phyloP scores from a whole-genome alignment of 2,113 vertebrate species.

The Delphinapterus leucas region DNA sequence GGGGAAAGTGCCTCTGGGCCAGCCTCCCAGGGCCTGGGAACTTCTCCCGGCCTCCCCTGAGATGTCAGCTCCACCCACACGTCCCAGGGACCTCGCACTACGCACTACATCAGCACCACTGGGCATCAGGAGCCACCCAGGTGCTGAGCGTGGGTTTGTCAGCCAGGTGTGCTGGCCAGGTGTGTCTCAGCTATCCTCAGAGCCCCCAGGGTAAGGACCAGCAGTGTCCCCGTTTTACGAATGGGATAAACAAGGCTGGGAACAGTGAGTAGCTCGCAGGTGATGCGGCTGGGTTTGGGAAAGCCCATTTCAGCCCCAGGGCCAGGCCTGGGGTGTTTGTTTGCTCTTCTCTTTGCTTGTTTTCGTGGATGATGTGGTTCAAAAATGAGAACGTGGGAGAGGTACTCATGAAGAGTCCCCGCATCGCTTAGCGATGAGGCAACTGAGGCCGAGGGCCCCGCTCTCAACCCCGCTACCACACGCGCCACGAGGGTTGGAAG shows the following conservation, averaged over 20 bases:
- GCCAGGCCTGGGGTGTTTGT: fast-evolving
- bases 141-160: fast-evolving
- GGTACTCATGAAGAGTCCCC: not conserved
- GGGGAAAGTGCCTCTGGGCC: fast-evolving
- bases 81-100: not conserved
- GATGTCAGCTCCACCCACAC: fast-evolving
- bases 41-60: not conserved
- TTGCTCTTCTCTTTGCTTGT: not conserved
- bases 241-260: not conserved
- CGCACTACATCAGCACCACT: fast-evolving
- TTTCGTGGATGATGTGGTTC: too few relatives aligned
- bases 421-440: not conserved
- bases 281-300: not conserved
- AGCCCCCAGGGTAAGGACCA: not conserved
- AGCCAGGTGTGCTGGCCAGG: not conserved
- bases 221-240: not conserved
- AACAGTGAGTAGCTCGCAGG: fast-evolving
- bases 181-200: not conserved
- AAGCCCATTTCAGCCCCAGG: fast-evolving
- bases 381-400: not conserved
- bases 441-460: not conserved
- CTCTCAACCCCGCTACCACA: fast-evolving
- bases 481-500: fast-evolving
- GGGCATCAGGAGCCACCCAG: not conserved
- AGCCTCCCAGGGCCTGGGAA: slow-evolving; percentile 22